Base-by-base conservation (phyloP, 2,797 vertebrate species). In the Scolopax rusticola region DNA sequence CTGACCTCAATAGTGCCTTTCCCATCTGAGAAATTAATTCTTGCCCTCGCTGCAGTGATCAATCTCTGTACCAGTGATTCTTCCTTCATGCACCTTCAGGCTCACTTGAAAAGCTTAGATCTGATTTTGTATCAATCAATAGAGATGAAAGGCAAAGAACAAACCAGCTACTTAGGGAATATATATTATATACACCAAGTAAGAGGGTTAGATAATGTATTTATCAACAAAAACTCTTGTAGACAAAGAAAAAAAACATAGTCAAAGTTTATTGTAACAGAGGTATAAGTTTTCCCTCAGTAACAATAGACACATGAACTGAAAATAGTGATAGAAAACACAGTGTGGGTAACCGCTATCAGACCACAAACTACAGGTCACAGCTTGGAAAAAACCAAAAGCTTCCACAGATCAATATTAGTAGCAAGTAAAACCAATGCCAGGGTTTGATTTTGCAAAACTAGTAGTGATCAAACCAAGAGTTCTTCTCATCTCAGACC, bases 361-460 rank as follows among this genome's bases (percentile, higher is more conserved):
- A 60, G 43, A 51, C 19, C 38, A 82, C n/a, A 43, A 71, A 30
- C 48, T 60, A 19, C 41, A 84, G 76, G 28, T 40, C 57, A 81
- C 33, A 78, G 30, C 45, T 73, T n/a, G 33, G 32, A 79, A 48
- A 50, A 25, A 25, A 48, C 0, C 8, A 45, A 48, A 67, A 54
- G 2, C 41, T 63, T 59, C 33, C 79, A 61, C 33, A 51, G 50
- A 78, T 75, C 84, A n/a, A 10, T 53, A 50, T 3, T 27, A 88
- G 61, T 2, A 54, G 41, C 4, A n/a, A 89, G 30, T 2, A 71
- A 64, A 89, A 75, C 6, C 33, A 28, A 1, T 2, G 30, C 15
- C 51, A 83, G 43, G 71, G 10, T 77, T 69, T 54, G 47, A 48
- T 87, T 91, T 48, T 78, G 20, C 53, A 78, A 71, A 94, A 48